phyloP scores from a whole-genome alignment of 2,888 invertebrate species.

The Hirtodrosophila alboralis region DNA sequence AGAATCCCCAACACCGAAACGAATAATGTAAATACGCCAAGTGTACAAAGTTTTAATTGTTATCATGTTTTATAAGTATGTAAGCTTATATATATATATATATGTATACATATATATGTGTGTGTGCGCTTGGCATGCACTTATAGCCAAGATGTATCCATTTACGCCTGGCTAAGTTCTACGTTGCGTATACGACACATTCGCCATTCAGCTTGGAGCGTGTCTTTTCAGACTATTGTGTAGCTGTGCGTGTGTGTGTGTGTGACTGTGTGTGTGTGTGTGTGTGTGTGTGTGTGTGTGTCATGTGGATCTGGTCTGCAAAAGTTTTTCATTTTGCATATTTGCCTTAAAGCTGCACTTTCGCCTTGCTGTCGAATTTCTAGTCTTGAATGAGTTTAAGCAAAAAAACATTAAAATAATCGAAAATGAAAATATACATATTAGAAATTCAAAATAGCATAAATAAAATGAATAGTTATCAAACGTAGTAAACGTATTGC shows the following conservation, averaged over 20 bases:
- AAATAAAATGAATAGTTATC: too few species aligned
- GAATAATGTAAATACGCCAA: slow-evolving; percentile 80
- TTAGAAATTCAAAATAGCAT: not conserved
- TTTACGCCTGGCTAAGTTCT: slow-evolving; percentile 77
- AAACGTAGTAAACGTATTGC: too few species aligned
- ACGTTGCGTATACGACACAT: slow-evolving; percentile 79
- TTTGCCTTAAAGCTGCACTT: slow-evolving; percentile 72
- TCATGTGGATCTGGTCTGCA: slow-evolving; percentile 38
- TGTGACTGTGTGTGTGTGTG: slow-evolving; percentile 9
- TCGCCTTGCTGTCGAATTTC: slow-evolving; percentile 43
- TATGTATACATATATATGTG: slow-evolving; percentile 2
- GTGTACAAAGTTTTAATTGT: slow-evolving; percentile 79
- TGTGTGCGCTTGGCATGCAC: slow-evolving; percentile 50
- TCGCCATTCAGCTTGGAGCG: slow-evolving; percentile 60
- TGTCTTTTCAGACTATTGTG: slow-evolving; percentile 37
- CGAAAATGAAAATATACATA: not conserved
- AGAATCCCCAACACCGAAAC: slow-evolving; percentile 75
- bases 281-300: slow-evolving; percentile 26
- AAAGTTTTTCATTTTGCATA: slow-evolving; percentile 70
- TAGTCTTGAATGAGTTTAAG: slow-evolving; percentile 15
- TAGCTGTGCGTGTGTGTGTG: slow-evolving; percentile 7
- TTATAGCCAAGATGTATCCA: slow-evolving; percentile 76
- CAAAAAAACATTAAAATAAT: slow-evolving; percentile 3
- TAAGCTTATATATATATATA: slow-evolving; percentile 2
- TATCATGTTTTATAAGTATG: slow-evolving; percentile 67